Conservation (phyloP, 2,888 invertebrate species). For the Sycophila texana region DNA sequence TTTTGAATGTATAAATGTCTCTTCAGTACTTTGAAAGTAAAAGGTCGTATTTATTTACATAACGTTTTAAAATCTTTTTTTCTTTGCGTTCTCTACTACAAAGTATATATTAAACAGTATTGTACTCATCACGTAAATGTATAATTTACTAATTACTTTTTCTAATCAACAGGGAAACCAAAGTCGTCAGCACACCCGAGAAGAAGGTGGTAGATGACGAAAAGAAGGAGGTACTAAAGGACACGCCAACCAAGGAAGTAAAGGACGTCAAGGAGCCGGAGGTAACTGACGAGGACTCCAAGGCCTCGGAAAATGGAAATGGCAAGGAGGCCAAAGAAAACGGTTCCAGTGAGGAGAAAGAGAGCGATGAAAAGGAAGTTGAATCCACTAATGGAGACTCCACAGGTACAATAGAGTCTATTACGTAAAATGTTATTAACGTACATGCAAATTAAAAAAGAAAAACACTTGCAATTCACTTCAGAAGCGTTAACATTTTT, state of each 20-base stretch:
- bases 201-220: slow-evolving; percentile 77
- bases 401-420: slow-evolving; percentile 68
- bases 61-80: no score
- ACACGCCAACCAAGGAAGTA: slow-evolving; percentile 55
- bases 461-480: no score
- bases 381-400: slow-evolving; percentile 73
- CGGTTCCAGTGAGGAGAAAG: slow-evolving; percentile 74
- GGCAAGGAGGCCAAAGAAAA: slow-evolving; percentile 74
- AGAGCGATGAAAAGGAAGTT: slow-evolving; percentile 73
- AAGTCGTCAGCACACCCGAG: slow-evolving; percentile 67
- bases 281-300: slow-evolving; percentile 53
- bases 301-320: slow-evolving; percentile 67
- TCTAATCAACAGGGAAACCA: slow-evolving; percentile 51
- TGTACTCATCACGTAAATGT: no score
- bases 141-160: neutral
- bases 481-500: no score
- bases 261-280: slow-evolving; percentile 53
- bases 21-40: no score
- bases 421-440: no score
- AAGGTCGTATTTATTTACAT: no score
- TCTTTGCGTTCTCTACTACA: no score
- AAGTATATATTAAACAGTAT: no score
- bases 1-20: no score
- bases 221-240: slow-evolving; percentile 66
- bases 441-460: no score